Evolutionary conservation across 1,140 invertebrate genomes (phyloP).

Genomic region (Magallana ariakensis): DNA sequence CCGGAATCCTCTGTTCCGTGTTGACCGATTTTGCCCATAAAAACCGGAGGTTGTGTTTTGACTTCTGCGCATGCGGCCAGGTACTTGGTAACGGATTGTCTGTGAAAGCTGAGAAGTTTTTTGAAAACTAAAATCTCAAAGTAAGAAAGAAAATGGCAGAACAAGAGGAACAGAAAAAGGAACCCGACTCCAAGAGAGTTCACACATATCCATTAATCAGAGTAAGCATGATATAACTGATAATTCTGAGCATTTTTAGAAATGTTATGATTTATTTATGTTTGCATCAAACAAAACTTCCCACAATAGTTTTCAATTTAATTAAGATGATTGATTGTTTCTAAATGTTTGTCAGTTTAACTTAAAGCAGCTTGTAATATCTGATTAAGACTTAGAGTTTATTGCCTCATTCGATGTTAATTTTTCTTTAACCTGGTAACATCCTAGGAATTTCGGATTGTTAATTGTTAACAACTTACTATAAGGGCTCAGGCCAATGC

Average conservation of each 20-base stretch:
- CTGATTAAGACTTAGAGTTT: no score
- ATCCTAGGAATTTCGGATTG: no score
- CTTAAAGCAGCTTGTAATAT: no score
- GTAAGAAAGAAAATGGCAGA: slow-evolving; percentile 46
- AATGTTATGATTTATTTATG: no score
- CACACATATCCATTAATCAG: slow-evolving; percentile 63
- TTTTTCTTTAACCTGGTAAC: no score
- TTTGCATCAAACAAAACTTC: no score
- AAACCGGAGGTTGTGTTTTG: slow-evolving; percentile 3
- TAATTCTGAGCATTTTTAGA: background rate
- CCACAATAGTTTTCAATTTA: no score
- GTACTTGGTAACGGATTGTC: slow-evolving; percentile 52
- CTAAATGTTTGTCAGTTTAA: no score
- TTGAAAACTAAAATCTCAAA: slow-evolving; percentile 19
- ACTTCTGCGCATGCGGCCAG: slow-evolving; percentile 49
- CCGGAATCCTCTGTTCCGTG: background rate
- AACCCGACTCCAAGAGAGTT: slow-evolving; percentile 60
- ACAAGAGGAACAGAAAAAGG: slow-evolving; percentile 57
- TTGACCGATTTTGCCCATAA: background rate
- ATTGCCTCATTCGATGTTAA: no score
- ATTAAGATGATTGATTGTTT: no score
- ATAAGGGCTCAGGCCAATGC: no score
- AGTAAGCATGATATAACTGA: slow-evolving; percentile 41
- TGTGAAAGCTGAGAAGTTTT: slow-evolving; percentile 32
- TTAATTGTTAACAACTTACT: no score